Base-by-base conservation (phyloP, 2,888 invertebrate species). In the Apeira syringaria region DNA sequence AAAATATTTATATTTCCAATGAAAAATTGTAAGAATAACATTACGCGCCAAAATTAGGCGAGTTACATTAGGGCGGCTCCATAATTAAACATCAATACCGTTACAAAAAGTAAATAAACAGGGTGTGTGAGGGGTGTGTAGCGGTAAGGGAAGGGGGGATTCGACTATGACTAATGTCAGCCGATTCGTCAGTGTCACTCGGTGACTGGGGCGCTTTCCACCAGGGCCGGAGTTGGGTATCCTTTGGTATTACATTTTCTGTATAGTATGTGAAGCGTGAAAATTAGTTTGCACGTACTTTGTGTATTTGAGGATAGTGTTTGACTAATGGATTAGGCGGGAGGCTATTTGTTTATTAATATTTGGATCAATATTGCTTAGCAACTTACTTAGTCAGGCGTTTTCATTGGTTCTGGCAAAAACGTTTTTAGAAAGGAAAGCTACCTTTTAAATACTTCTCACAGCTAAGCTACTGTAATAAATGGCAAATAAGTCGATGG, bases 141-240 rank as follows among this genome's bases (percentile, higher is more conserved):
- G 83, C 78, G 83, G 74, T 9, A 18, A 75, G 77, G 74, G 83
- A 83, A 83, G 84, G 83, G 67, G 56, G 71, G 86, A 75, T 80
- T 79, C 86, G 89, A 91, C 92, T 92, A 93, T 93, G 93, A 93
- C 92, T 92, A 93, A 93, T 93, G 90, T 86, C 78, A 79, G 86
- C 80, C 92, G 91, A 93, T 93, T 91, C 91, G 92, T 93, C 93
- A 93, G 91, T 92, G 93, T 92, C 93, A 85, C 77, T 83, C 79
- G 80, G 76, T 81, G 82, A 73, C 65, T 69, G 80, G 83, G 80
- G 80, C 77, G 78, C 80, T 74, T 65, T 76, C 70, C 66, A 47
- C 78, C 86, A 86, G 88, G 82, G 83, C 68, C 83, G 84, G 75
- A 82, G 74, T 71, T 61, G 69, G 70, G 77, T 80, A 82, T 80